A percentile compares a stretch with the other conserved stretches of the same genome.
Conservation (phyloP, 2,797 vertebrate species). For the Lateolabrax maculatus region DNA sequence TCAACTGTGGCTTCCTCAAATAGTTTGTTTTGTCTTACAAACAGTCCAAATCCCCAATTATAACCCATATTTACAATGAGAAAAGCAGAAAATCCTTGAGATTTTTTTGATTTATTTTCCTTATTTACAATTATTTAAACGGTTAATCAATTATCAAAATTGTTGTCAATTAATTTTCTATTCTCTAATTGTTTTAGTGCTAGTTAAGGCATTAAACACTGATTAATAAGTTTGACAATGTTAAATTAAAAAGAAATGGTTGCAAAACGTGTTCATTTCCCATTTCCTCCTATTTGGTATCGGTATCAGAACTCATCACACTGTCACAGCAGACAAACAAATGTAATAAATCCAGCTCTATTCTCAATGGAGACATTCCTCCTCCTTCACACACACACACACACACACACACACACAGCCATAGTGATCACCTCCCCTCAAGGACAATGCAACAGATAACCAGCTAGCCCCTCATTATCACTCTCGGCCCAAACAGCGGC, state of each 20-base stretch:
- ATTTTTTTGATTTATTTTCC: background rate
- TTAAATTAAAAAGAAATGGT: background rate
- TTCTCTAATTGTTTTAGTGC: background rate
- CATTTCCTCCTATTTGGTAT: background rate
- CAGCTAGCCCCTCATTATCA: constrained; percentile 60
- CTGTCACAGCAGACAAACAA: background rate
- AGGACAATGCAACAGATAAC: constrained; percentile 51
- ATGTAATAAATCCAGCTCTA: background rate
- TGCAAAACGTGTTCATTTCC: background rate
- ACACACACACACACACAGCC: constrained; percentile 11
- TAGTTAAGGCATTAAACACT: background rate
- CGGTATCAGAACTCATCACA: background rate
- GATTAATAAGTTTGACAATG: background rate
- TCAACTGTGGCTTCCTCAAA: background rate
- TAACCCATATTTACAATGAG: background rate
- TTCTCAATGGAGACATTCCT: constrained; percentile 2
- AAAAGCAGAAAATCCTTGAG: background rate
- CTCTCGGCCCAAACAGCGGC: constrained; percentile 64
- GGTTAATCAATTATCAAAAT: background rate
- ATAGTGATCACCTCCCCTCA: constrained; percentile 29
- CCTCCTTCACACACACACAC: constrained; percentile 17
- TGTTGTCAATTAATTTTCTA: background rate
- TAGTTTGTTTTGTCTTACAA: no score
- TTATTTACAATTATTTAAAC: background rate
- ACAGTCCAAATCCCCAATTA: background rate